Conservation (phyloP, 2,113 vertebrate genomes). For the Protomyctophum bolini region DNA sequence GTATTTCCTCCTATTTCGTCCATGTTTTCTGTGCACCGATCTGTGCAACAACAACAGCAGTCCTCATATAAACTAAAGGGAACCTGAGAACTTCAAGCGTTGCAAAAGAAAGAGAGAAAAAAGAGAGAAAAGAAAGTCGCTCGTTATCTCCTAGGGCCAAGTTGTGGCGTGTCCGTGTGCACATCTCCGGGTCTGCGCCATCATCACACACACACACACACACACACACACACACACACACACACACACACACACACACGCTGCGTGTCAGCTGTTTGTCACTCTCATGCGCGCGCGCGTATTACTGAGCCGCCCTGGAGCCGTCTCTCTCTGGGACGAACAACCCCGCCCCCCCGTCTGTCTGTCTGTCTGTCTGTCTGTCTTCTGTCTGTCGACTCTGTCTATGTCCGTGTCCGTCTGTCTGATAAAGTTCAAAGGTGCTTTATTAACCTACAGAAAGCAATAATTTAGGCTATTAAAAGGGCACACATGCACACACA, state of each 20-base stretch:
- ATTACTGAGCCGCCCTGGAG: too few species aligned
- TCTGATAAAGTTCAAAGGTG: too few species aligned
- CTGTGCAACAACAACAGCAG: too few species aligned
- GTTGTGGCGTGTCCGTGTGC: slow-evolving; percentile 34
- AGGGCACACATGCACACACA: too few species aligned
- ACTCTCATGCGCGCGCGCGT: neutral
- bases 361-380: slow-evolving; percentile 8
- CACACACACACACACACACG: neutral
- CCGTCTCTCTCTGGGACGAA: neutral
- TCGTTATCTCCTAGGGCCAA: neutral
- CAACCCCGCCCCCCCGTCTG: neutral
- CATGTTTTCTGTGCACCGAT: too few species aligned
- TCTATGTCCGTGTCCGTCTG: neutral
- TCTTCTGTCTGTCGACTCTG: slow-evolving; percentile 20
- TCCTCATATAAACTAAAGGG: too few species aligned
- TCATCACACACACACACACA: too few species aligned
- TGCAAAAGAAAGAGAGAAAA: neutral
- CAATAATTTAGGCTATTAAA: too few species aligned
- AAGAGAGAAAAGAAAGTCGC: neutral
- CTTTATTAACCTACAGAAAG: too few species aligned
- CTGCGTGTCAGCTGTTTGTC: neutral
- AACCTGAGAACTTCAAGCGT: neutral
- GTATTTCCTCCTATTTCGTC: too few species aligned
- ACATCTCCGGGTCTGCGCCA: neutral
- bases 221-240: too few species aligned